Evolutionary conservation across 2,113 vertebrate species (phyloP), one percentile per base, ranked within the genome.

Genomic region (Plestiodon gilberti): DNA sequence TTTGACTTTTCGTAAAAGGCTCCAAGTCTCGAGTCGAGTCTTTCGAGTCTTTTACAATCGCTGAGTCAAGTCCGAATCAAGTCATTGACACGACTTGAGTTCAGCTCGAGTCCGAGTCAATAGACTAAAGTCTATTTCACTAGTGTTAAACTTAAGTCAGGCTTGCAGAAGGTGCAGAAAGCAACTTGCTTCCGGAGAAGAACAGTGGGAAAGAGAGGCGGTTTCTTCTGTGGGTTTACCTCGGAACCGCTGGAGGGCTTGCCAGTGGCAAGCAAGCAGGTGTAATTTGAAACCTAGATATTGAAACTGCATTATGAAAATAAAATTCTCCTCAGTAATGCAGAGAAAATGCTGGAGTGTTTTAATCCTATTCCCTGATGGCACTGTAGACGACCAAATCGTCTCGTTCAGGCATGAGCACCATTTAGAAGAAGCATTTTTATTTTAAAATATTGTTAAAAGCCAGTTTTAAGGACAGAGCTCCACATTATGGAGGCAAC

Each of bases 361-460:
- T 71, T 38, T 71, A 35, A 20, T 71, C 6, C 10, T 57, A 14
- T 57, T 57, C 15, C 35, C 35, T 22, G 33, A 2, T 71, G 20
- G 17, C 17, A 70, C 15, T 33, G n/a, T 65, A 69, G 28, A n/a
- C 65, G n/a, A 8, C 52, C 6, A 8, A 55, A 25, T 69, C 69
- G 18, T 15, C 33, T 71, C 33, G 20, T 71, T 71, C 14, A 70
- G 10, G 30, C 28, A 4, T 38, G 69, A 3, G 35, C 28, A 11
- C 6, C 25, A 65, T 65, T 67, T 67, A n/a, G 65, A 61, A 78
- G 18, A 15, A 85, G 14, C 62, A 0, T 86, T 57, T 43, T 15
- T 57, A 22, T 0, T 25, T 57, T 5, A 17, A 2, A 77, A 65
- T 11, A 64, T 15, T 10, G 0, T 33, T 71, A 38, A 38, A 4